phyloP scores from a whole-genome alignment of 2,888 invertebrate species.

The Rotaria magnacalcarata region DNA sequence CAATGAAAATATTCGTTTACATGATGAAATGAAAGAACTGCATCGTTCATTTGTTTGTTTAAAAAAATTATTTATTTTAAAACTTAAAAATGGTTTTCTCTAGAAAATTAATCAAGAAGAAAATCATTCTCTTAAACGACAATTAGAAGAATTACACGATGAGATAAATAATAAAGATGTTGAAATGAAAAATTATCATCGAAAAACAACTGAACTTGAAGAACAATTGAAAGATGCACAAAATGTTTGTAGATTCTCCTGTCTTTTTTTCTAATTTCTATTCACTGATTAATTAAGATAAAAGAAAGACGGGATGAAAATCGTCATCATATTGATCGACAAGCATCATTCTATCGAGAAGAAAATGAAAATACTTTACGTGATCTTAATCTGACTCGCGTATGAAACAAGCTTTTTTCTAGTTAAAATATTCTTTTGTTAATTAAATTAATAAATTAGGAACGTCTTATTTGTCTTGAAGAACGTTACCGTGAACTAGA shows the following conservation, averaged over 20 bases:
- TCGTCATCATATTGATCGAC: background rate
- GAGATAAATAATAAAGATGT: background rate
- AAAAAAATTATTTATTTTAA: background rate
- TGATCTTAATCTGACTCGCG: background rate
- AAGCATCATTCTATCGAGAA: background rate
- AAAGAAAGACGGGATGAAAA: slow-evolving; percentile 18
- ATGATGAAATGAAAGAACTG: background rate
- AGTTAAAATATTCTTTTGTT: too few relatives aligned
- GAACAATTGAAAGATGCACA: background rate
- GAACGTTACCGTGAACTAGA: slow-evolving; percentile 9
- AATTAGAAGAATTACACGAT: background rate
- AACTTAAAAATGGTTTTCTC: background rate
- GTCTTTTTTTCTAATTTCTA: too few relatives aligned
- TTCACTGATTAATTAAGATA: background rate
- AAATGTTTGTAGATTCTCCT: background rate
- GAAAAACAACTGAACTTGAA: background rate
- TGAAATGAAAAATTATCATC: background rate
- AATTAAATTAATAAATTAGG: background rate
- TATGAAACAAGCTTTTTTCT: background rate
- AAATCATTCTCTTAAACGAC: background rate
- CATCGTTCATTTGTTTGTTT: background rate
- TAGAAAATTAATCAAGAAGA: background rate
- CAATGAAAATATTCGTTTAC: slow-evolving; percentile 1
- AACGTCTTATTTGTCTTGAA: background rate
- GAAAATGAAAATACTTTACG: background rate